Evolutionary conservation across 2,888 invertebrate genomes (phyloP), one percentile per base, ranked within the genome.

Genomic region (Drosophila demipolita): DNA sequence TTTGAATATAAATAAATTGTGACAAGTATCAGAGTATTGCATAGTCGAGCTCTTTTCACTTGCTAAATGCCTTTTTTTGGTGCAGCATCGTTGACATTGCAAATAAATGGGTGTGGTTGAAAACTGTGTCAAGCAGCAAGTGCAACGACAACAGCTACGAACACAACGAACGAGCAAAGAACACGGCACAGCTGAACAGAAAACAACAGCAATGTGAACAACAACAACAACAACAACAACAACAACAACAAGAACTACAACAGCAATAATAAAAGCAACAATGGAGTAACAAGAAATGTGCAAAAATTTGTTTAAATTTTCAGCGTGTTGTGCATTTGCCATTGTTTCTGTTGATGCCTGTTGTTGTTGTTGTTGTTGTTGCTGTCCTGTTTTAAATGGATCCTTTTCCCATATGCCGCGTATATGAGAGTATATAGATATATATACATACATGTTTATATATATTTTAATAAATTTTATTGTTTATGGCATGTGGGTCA

Each of bases 81-180:
- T 38, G 42, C 71, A 64, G 40, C 17, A 71, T 82, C 74, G 88
- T 83, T 85, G 88, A 87, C 85, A 88, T 78, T 85, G 88, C 81
- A 88, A 85, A 88, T 83, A 87, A 85, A 85, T 89, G 85, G 85
- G 85, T 72, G 88, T 85, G 90, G 88, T 64, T 59, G 66, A 73
- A 81, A 87, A 89, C 79, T 89, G 87, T 87, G 90, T 89, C 90
- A 90, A 80, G 87, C 84, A 72, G 87, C 90, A 83, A 76, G 78
- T 78, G 78, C 87, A 87, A 66, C 65, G 61, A 7, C 55, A 73
- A 61, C 62, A 20, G 29, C 82, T 79, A 65, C 64, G 59, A 75
- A 57, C 54, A 62, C 61, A 20, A 54, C 54, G 54, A 60, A 36
- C 33, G 48, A 53, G 32, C 68, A 26, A 38, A 23, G 45, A 45